Evolutionary conservation across 2,113 vertebrate genomes (phyloP), one percentile per base, ranked within the genome.

Genomic region (Chaenocephalus aceratus): DNA sequence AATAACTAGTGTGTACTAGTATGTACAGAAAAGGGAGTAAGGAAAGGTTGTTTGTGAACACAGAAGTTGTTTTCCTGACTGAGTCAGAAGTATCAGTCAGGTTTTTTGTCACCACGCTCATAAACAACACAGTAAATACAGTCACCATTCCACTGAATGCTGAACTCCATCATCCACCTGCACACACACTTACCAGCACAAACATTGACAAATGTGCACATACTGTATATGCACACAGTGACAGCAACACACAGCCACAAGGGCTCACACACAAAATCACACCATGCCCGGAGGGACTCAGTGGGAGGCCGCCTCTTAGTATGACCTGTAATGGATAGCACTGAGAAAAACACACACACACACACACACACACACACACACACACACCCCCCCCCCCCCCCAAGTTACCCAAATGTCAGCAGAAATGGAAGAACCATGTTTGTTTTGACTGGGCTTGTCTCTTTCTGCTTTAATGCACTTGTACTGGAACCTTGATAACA

Each of bases 381-480:
- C 30, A 77, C 76, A 75, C 63, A 72, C 78, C 66, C 45, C 67
- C 34, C 56, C 69, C 77, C 76, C 72, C 60, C 68, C 23, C 71
- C 72, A 62, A 60, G 74, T 71, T 61, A 63, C 71, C 8, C 6
- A 76, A 74, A 85, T 72, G 72, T 73, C 80, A 84, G 63, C 51
- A 68, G 76, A 84, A 82, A 83, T 84, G 83, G 73, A 54, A 65
- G 49, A 88, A 68, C 48, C 4, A 15, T 89, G 82, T 88, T 86
- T 90, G 88, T 88, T 89, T 82, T 91, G 89, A 87, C 84, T 80
- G n/a, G 64, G 58, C 63, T 76, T 66, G 78, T 90, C 68, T 90
- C 68, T 77, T 63, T 89, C 84, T 72, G 82, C 82, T 85, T 83
- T 64, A 59, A 69, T 79, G 85, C 70, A 62, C 64, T 68, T 61